Base-by-base conservation (phyloP, 2,113 vertebrate species). In the Saguinus imperator region DNA sequence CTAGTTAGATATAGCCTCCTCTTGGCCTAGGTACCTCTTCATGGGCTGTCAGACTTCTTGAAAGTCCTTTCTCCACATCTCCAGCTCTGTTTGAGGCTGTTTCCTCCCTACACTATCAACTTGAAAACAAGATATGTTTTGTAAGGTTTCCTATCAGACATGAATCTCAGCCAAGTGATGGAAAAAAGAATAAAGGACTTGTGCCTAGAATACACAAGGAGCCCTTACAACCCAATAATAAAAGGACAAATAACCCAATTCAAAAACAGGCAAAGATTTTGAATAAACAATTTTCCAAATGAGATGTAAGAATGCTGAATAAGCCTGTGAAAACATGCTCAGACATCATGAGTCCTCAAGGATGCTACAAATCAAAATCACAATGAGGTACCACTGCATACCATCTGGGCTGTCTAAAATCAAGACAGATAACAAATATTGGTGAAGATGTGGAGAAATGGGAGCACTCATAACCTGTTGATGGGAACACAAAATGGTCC, bases 361-460 rank as follows among this genome's bases (percentile, higher is more conserved):
- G 81, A 77, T 86, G 16, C 45, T 94, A 45, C 25, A 64, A 57
- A 75, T 94, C 17, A 82, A 91, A 96, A 40, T 64, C 66, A 86
- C 8, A 77, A 48, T 77, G 50, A 77, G 17, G 64, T 77, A 55
- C 37, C 55, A 89, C 32, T 94, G 86, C 40, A 66, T 43, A 68
- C 48, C 17, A 3, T 35, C n/a, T 40, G 66, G 77, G 23, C 88
- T 72, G 35, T 25, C 58, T 84, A 79, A 83, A 92, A 87, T 37
- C 29, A 50, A 48, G 32, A 81, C 45, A 95, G n/a, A 66, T 57
- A 75, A 27, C 14, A 82, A 58, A 20, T 66, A 37, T 35, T 83
- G 58, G 70, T 6, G 57, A 91, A 40, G 20, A 84, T 93, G 58
- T 79, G 21, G 70, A 82, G n/a, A 89, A 77, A 52, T n/a, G 23